These are phyloP conservation scores for Gastrophysa polygoni DNA, from an alignment of 2,888 invertebrate genomes.

Conservation along the genomic window DNA sequence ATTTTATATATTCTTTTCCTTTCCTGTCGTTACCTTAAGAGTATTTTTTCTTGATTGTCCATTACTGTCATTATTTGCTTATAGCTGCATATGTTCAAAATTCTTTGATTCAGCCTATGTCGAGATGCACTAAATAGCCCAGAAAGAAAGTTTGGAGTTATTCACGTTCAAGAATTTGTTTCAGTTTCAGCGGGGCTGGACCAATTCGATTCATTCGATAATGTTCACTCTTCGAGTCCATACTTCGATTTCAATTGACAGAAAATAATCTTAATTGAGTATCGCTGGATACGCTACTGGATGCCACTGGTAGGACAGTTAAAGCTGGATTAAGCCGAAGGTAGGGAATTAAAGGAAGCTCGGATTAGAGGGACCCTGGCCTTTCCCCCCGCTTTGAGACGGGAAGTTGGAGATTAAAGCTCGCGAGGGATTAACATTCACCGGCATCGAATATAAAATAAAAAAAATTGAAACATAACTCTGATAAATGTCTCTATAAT, in stretches of 20 bases:
- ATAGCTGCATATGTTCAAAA: no score
- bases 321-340: constrained; percentile 60
- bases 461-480: constrained; percentile 50
- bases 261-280: constrained; percentile 2
- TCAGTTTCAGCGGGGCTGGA: no score
- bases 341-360: constrained; percentile 60
- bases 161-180: no score
- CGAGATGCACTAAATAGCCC: no score
- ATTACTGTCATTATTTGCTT: no score
- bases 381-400: constrained; percentile 54
- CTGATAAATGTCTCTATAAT: constrained; percentile 26
- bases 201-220: no score
- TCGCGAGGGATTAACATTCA: constrained; percentile 57
- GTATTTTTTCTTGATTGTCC: no score
- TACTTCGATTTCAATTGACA: not conserved
- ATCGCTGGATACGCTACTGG: constrained; percentile 30
- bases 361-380: constrained; percentile 58
- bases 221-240: no score
- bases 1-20: no score
- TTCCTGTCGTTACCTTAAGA: no score
- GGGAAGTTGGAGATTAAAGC: constrained; percentile 57
- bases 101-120: no score
- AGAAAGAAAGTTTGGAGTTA: no score
- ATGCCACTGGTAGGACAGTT: constrained; percentile 54
- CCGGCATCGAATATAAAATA: constrained; percentile 54